Conservation (phyloP, 2,113 vertebrate species). For the Scophthalmus maximus region DNA sequence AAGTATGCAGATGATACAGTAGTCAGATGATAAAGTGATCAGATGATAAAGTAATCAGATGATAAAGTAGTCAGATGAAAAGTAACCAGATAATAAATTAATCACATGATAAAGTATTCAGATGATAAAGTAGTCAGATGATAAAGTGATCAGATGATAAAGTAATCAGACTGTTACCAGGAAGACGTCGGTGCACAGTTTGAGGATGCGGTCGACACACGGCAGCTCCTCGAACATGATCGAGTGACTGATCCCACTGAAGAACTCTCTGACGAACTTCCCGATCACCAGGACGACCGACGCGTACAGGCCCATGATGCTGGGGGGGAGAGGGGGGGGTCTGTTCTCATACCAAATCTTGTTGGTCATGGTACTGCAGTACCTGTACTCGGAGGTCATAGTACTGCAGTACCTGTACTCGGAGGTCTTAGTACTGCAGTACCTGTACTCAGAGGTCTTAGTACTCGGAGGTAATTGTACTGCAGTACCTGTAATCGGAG, state of each 20-base stretch:
- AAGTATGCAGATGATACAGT: too few species aligned
- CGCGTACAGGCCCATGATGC: slow-evolving; percentile 94
- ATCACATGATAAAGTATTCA: neutral
- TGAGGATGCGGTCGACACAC: slow-evolving; percentile 85
- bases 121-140: neutral
- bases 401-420: too few species aligned
- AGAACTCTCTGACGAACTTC: slow-evolving; percentile 94
- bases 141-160: neutral
- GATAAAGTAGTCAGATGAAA: neutral
- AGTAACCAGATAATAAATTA: too few species aligned
- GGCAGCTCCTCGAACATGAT: slow-evolving; percentile 98
- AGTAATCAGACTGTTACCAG: slow-evolving; percentile 79
- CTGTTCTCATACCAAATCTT: too few species aligned
- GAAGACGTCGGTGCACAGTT: slow-evolving; percentile 94
- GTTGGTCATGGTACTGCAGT: neutral
- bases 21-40: too few species aligned
- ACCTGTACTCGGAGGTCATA: neutral
- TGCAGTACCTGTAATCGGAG: neutral
- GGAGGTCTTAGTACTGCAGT: neutral
- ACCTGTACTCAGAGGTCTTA: neutral
- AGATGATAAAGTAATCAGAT: slow-evolving; percentile 9
- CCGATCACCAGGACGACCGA: slow-evolving; percentile 90
- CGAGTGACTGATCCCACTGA: slow-evolving; percentile 95
- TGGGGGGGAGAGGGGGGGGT: slow-evolving; percentile 57
- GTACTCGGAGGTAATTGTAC: slow-evolving; percentile 84